Base-by-base conservation (phyloP, 2,888 invertebrate species). In the Xestoiulus laeticollis region DNA sequence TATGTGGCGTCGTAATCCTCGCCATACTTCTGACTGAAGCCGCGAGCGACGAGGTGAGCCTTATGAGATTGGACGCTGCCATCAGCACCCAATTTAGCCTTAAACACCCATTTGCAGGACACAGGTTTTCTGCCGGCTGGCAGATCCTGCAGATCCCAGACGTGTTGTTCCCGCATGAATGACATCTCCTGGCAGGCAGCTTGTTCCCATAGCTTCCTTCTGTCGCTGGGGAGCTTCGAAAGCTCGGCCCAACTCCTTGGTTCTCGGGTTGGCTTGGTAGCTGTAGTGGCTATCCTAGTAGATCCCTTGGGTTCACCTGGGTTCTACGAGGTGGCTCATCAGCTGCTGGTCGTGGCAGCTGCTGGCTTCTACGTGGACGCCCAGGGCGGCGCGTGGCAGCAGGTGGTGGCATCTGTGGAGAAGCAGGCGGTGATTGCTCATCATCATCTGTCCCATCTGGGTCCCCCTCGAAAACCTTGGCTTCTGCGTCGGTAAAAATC, bases 81-180 rank as follows among this genome's bases (percentile, higher is more conserved):
- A 1, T 85, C 88, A 86, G 26, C 44, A 44, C 6, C 48, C 82
- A 19, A 83, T 38, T 53, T 90, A 90, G 26, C 88, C 90, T 59
- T 90, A 90, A 88, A 91, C 91, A 0, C 89, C 91, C 90, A 87
- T 87, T 87, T 86, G 89, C 44, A 88, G 43, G 85, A 33, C 19
- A 33, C 30, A 10, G 5, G 26, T 32, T 4, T 0, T 38, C 33
- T 6, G 1, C 85, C 85, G 10, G 26, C 22, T 32, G 85, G 85
- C n/a, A 85, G 19, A 8, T 8, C 38, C 1, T 12, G 1, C 1
- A 85, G 19, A 12, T 85, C 44, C 0, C 33, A 85, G 14, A 38
- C 38, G 16, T 85, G 30, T 3, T 85, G 30, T 19, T 85, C 82
- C 8, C n/a, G 12, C 14, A 82, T n/a, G 16, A 16, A 1, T n/a